Conservation (phyloP, 2,113 vertebrate genomes). For the Edolisoma coerulescens region DNA sequence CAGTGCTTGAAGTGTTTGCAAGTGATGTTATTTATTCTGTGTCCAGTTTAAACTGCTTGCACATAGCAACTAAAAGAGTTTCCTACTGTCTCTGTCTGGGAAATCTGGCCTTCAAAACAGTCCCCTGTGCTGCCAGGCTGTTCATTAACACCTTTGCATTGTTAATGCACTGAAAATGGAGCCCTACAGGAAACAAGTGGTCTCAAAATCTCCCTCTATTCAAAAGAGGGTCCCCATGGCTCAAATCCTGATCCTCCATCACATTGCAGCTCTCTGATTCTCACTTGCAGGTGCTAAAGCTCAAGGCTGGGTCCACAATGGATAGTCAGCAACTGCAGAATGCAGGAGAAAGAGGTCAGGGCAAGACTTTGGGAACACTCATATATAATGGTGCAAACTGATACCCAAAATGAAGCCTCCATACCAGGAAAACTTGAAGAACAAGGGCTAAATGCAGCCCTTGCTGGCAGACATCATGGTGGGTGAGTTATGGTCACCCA, state of each 20-base stretch:
- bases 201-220: not conserved
- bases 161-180: not conserved
- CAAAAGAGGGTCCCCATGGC: not conserved
- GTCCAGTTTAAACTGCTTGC: not conserved
- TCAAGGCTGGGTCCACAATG: not conserved
- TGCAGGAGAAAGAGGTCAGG: not conserved
- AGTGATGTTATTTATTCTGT: not conserved
- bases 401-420: not conserved
- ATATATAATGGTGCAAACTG: not conserved
- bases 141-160: not conserved
- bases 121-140: accelerated
- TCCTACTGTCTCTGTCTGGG: not conserved
- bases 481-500: not conserved
- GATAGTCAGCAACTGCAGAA: not conserved
- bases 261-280: not conserved
- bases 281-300: not conserved
- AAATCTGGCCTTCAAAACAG: not conserved
- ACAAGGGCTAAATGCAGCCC: not conserved
- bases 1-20: not conserved
- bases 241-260: not conserved
- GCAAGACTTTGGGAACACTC: not conserved
- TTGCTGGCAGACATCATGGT: not conserved
- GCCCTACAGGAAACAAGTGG: not conserved
- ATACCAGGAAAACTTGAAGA: not conserved
- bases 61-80: not conserved